Conservation (phyloP, 2,113 vertebrate species). For the Trochalopteron elliotii region DNA sequence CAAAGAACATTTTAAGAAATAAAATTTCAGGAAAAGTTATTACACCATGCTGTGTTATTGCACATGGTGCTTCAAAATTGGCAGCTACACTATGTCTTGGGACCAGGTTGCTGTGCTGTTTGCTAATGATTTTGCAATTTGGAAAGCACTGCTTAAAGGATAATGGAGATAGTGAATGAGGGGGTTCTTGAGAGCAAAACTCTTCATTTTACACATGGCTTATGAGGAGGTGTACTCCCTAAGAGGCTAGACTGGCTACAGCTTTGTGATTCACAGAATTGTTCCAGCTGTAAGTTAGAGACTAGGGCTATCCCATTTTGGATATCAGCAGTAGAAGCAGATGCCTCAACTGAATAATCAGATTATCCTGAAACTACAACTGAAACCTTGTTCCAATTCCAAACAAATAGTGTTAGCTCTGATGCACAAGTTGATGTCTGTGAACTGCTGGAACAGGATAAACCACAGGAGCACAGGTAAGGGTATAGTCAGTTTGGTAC, state of each 20-base stretch:
- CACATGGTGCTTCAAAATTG: background rate
- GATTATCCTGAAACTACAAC: background rate
- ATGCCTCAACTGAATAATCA: background rate
- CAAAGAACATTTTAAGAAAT: slow-evolving; percentile 14
- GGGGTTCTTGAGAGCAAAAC: background rate
- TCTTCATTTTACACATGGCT: background rate
- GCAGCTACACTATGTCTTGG: background rate
- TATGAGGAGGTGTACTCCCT: background rate
- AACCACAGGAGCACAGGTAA: background rate
- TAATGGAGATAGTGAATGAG: slow-evolving; percentile 20
- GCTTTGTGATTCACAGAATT: background rate
- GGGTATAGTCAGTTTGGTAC: background rate
- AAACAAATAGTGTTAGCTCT: background rate
- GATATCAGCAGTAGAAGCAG: background rate
- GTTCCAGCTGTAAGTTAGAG: background rate
- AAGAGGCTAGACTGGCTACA: background rate
- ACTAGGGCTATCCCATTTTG: background rate
- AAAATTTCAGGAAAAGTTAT: background rate
- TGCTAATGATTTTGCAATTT: background rate
- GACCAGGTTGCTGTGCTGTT: background rate
- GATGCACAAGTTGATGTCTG: background rate
- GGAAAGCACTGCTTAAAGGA: slow-evolving; percentile 3
- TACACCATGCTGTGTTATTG: background rate
- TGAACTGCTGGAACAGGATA: background rate
- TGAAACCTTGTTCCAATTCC: background rate